These are phyloP conservation scores for Stichopus horrens DNA, from an alignment of 53 echinoderm and acorn worm species.

Conservation along the genomic window DNA sequence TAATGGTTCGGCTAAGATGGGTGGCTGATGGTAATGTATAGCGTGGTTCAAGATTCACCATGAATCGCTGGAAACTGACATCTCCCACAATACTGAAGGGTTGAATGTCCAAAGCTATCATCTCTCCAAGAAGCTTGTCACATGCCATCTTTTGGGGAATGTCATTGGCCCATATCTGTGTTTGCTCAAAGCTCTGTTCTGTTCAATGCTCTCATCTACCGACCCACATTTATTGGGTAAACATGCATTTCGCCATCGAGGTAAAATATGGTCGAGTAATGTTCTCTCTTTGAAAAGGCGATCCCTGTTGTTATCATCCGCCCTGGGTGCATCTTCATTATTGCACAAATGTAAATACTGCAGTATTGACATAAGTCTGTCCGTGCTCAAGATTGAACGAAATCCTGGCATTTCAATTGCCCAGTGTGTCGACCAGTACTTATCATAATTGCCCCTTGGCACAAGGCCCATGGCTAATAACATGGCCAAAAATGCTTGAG, in stretches of 20 bases:
- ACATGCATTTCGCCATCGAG: background rate
- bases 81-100: too few relatives aligned
- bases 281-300: background rate
- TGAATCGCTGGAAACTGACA: too few relatives aligned
- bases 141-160: too few relatives aligned
- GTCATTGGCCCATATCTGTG: too few relatives aligned
- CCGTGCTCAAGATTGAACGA: background rate
- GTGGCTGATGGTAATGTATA: too few relatives aligned
- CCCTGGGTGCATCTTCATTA: constrained; percentile 4
- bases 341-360: background rate
- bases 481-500: background rate
- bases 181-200: too few relatives aligned
- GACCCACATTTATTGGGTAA: background rate
- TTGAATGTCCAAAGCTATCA: too few relatives aligned
- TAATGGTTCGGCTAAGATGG: too few relatives aligned
- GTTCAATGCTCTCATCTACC: background rate
- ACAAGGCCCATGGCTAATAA: background rate
- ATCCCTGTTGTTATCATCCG: background rate
- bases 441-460: background rate
- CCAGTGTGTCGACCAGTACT: constrained; percentile 3
- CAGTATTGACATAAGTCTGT: constrained; percentile 10
- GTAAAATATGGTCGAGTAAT: background rate
- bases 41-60: too few relatives aligned
- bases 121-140: too few relatives aligned
- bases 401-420: background rate